Conservation (phyloP, 35 echinoderm and acorn worm genomes). For the Ophiothrix spiculata region DNA sequence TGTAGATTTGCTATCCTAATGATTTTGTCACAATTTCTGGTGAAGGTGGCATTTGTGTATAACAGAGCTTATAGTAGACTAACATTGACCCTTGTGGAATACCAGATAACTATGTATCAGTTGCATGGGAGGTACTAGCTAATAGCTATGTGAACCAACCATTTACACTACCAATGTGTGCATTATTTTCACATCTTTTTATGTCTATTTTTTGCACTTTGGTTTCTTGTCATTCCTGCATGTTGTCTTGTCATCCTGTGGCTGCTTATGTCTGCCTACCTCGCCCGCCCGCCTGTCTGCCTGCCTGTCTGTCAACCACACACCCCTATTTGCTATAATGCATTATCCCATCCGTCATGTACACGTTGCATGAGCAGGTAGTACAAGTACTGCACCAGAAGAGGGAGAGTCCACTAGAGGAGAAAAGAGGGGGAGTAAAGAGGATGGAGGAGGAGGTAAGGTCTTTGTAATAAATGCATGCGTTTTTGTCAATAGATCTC, state of each 20-base stretch:
- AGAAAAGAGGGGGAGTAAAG: neutral
- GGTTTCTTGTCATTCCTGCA: neutral
- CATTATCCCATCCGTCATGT: slow-evolving; percentile 1
- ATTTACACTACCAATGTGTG: neutral
- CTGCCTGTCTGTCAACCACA: no score
- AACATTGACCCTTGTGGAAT: neutral
- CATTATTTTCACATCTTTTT: neutral
- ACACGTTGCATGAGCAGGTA: neutral
- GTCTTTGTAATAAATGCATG: neutral
- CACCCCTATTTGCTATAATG: neutral
- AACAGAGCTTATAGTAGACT: no score
- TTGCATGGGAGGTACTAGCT: neutral
- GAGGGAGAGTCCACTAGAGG: neutral
- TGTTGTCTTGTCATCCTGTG: slow-evolving; percentile 14
- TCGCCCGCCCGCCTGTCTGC: neutral
- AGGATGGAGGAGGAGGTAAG: neutral
- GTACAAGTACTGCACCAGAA: neutral
- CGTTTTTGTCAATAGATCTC: no score
- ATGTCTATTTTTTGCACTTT: slow-evolving; percentile 16
- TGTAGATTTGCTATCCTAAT: no score
- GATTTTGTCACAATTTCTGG: no score
- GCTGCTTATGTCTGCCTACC: neutral
- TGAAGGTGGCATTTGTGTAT: no score
- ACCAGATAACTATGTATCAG: neutral
- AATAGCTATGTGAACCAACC: neutral